phyloP scores from a whole-genome alignment of 2,888 invertebrate species.

The Lasius fuliginosus region DNA sequence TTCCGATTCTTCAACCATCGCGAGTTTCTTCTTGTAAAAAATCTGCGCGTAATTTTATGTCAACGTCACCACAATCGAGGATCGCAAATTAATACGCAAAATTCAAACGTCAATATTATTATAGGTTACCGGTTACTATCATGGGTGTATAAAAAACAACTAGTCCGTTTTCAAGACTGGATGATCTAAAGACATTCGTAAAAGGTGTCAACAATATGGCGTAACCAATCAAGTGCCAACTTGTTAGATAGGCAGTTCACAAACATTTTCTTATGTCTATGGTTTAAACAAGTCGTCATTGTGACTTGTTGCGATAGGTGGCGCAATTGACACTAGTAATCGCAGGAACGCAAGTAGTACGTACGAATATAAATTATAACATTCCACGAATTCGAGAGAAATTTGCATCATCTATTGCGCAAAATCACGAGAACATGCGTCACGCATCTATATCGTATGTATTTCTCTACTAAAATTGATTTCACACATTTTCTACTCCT shows the following conservation, averaged over 20 bases:
- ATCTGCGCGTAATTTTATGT: neutral
- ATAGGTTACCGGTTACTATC: slow-evolving; percentile 19
- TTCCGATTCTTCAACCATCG: slow-evolving; percentile 84
- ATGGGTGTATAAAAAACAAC: neutral
- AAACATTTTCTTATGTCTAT: neutral
- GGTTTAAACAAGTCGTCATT: neutral
- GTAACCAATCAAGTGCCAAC: neutral
- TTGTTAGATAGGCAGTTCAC: neutral
- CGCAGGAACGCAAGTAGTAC: neutral
- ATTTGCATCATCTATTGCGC: neutral
- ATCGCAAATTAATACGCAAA: neutral
- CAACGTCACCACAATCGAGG: neutral
- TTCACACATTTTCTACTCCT: too few species aligned
- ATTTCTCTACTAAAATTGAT: too few species aligned
- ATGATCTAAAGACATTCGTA: too few species aligned
- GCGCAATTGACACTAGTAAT: neutral
- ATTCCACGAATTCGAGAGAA: neutral
- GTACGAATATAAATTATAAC: neutral
- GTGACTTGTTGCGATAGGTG: neutral
- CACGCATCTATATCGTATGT: neutral
- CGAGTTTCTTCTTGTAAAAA: neutral
- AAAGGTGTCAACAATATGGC: neutral
- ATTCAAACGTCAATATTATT: neutral
- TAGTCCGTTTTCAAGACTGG: too few species aligned
- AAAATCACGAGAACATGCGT: neutral